Percentiles rank a stretch among this genome's conserved stretches.
Evolutionary conservation across 2,113 vertebrate species (phyloP).

Genomic region (Callionymus lyra): DNA sequence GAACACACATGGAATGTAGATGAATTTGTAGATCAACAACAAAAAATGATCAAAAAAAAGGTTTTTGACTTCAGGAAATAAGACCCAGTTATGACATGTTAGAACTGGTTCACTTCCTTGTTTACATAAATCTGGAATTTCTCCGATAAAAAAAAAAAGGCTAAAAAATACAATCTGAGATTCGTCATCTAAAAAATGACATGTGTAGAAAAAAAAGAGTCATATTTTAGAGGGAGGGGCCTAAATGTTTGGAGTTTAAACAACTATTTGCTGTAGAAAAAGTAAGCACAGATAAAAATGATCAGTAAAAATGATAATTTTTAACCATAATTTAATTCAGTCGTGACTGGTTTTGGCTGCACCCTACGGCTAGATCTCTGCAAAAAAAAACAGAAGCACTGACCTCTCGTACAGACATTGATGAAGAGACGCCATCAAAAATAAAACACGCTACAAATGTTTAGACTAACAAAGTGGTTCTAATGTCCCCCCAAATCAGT

Average conservation of each 20-base stretch:
- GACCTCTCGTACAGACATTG: conserved; percentile 61
- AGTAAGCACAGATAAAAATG: background rate
- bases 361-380: conserved; percentile 18
- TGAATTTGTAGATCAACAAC: conserved; percentile 34
- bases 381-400: conserved; percentile 56
- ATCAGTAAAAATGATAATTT: background rate
- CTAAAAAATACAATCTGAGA: too few species aligned
- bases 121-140: too few species aligned
- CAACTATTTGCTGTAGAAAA: background rate
- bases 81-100: too few species aligned
- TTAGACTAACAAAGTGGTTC: conserved; percentile 77
- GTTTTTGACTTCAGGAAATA: too few species aligned
- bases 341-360: conserved; percentile 21
- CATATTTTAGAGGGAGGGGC: too few species aligned
- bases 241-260: too few species aligned
- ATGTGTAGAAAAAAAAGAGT: too few species aligned
- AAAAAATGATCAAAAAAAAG: conserved; percentile 4
- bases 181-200: too few species aligned
- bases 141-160: too few species aligned
- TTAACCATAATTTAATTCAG: conserved; percentile 1
- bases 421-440: conserved; percentile 33
- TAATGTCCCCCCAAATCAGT: conserved; percentile 32
- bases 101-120: too few species aligned
- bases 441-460: conserved; percentile 66
- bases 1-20: conserved; percentile 51